A percentile compares a stretch with the other conserved stretches of the same genome.
Conservation (phyloP, 1,140 invertebrate genomes). For the Brachionus asplanchnoidis region DNA sequence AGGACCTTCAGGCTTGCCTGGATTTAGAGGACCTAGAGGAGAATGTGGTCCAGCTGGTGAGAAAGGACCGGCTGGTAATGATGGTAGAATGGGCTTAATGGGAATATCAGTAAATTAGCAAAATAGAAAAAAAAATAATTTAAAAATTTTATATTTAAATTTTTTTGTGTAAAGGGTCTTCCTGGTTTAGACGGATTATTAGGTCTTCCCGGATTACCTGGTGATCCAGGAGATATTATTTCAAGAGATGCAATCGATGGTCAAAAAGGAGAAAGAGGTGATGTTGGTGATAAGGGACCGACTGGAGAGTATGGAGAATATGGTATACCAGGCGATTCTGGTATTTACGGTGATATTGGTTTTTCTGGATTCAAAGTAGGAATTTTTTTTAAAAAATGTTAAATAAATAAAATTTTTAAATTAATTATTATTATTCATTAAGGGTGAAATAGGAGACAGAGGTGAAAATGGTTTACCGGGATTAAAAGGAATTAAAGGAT, state of each 20-base stretch:
- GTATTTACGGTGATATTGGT: slow-evolving; percentile 33
- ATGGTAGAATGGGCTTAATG: background rate
- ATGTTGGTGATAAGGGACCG: background rate
- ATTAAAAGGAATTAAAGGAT: slow-evolving; percentile 56
- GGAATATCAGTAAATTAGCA: background rate
- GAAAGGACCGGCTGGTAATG: slow-evolving; percentile 1
- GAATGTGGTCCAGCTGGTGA: background rate
- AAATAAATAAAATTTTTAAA: background rate
- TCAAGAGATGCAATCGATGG: background rate
- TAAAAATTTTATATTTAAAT: background rate
- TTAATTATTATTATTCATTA: background rate
- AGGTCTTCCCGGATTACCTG: slow-evolving; percentile 15
- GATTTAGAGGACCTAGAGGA: background rate
- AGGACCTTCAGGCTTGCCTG: background rate
- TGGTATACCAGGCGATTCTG: background rate
- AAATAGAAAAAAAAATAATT: background rate
- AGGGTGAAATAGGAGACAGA: slow-evolving; percentile 17
- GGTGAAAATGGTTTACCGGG: slow-evolving; percentile 57
- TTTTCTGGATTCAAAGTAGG: slow-evolving; percentile 31
- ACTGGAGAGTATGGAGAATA: slow-evolving; percentile 21
- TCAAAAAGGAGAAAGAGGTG: background rate
- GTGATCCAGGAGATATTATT: slow-evolving; percentile 29
- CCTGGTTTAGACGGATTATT: slow-evolving; percentile 19
- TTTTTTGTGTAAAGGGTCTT: background rate
- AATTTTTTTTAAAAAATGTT: background rate